These are phyloP conservation scores for Micropterix aruncella DNA, from an alignment of 2,888 invertebrate species.

Conservation along the genomic window DNA sequence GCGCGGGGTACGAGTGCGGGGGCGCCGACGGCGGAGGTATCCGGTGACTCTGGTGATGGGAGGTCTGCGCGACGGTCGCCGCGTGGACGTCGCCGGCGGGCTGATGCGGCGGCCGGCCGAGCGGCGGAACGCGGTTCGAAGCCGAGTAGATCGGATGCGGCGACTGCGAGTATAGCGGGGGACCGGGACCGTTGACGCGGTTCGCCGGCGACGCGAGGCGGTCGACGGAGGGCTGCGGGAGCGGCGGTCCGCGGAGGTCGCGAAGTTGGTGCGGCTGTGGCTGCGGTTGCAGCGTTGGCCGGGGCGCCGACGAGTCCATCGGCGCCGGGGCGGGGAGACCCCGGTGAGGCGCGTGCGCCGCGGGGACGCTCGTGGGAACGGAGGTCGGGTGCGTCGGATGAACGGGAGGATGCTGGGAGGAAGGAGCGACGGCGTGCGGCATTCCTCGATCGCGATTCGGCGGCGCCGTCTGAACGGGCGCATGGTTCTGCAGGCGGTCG, in stretches of 20 bases:
- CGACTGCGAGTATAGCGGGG: background rate
- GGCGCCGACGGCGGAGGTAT: conserved; percentile 6
- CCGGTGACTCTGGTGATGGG: background rate
- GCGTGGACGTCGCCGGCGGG: background rate
- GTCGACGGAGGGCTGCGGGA: conserved; percentile 46
- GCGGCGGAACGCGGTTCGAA: conserved; percentile 11
- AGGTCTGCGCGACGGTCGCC: background rate
- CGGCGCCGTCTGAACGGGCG: conserved; percentile 6
- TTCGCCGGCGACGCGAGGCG: too few relatives aligned
- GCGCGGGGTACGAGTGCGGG: conserved; percentile 14
- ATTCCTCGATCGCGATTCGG: conserved; percentile 5
- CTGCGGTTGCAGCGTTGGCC: too few relatives aligned
- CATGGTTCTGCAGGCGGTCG: conserved; percentile 27
- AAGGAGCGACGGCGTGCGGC: conserved; percentile 8
- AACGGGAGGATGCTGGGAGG: conserved; percentile 14
- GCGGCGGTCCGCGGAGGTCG: conserved; percentile 46
- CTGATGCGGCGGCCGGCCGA: conserved; percentile 7
- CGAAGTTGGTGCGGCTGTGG: conserved; percentile 41
- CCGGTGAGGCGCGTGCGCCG: conserved; percentile 16
- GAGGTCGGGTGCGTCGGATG: conserved; percentile 3
- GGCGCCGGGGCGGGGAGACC: conserved; percentile 23
- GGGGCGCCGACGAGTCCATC: conserved; percentile 34
- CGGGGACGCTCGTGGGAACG: conserved; percentile 4
- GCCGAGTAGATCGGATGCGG: background rate
- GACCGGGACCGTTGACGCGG: too few relatives aligned